A percentile compares a stretch with the other conserved stretches of the same genome.
Evolutionary conservation across 2,113 vertebrate genomes (phyloP).

Genomic region (Psittacara wagleri): DNA sequence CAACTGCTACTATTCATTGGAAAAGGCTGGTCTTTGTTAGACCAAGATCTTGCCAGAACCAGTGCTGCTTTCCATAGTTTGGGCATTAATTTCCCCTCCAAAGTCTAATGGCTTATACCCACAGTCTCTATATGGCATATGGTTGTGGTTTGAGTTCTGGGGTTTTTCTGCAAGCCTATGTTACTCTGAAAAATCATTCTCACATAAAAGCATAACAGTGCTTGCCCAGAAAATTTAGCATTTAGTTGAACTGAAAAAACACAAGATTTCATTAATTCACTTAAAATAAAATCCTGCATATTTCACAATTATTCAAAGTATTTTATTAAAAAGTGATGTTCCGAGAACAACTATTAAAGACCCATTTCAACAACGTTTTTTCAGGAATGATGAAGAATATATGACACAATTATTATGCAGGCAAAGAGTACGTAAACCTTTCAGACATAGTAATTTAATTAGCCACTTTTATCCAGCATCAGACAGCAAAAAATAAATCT

Average conservation of each 20-base stretch:
- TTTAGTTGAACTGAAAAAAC: background rate
- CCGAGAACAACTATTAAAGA: background rate
- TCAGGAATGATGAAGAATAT: background rate
- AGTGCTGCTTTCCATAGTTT: background rate
- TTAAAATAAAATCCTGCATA: background rate
- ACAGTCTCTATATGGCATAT: background rate
- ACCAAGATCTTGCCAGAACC: background rate
- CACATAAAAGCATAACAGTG: background rate
- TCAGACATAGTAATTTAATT: constrained; percentile 36
- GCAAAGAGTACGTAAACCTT: background rate
- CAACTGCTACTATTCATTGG: background rate
- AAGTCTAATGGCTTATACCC: background rate
- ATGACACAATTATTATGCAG: background rate
- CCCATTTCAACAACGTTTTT: background rate
- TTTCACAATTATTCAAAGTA: background rate
- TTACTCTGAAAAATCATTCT: background rate
- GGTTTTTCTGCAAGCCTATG: background rate
- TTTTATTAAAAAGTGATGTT: background rate
- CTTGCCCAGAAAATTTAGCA: background rate
- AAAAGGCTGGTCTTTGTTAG: background rate
- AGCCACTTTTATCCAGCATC: constrained; percentile 28
- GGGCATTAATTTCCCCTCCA: background rate
- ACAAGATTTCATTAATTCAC: background rate
- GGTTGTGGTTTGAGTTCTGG: background rate
- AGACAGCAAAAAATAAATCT: background rate